Base-by-base conservation (phyloP, 1,140 invertebrate species). In the Drosophila albomicans region DNA sequence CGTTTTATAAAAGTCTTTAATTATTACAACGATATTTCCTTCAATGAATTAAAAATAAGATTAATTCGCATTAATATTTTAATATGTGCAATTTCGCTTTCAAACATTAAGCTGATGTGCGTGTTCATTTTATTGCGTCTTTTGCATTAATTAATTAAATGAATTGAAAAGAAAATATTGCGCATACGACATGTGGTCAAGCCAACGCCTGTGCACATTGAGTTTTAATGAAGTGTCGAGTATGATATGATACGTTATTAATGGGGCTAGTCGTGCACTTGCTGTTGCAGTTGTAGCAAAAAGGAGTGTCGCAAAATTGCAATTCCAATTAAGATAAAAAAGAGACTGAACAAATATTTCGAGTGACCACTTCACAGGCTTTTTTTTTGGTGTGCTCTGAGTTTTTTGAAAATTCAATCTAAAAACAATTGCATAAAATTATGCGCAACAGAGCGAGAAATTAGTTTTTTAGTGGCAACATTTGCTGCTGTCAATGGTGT, bases 391-490 rank as follows among this genome's bases (percentile, higher is more conserved):
- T 10, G 7, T 10, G 16, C 32, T 57, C 16, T 3, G 15, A 38
- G 15, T 57, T 25, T 25, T 20, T 41, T 41, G 10, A 49, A 88
- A 79, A 79, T 81, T 86, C 70, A 80, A 88, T 80, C 64, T 57
- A 69, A 78, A 88, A 80, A 87, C 84, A 87, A 87, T 88, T 87
- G 84, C 84, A 88, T 87, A 80, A 80, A 84, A 87, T 87, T 84
- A 88, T 87, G 84, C 57, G 70, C 80, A 88, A 58, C 84, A 80
- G 76, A 69, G 80, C 77, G 84, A 71, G 77, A 87, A 87, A 87
- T 87, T 88, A 88, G 80, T 87, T 87, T 87, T 82, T 80, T 82
- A 87, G 77, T 80, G 56, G 71, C 65, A 75, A 70, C 62, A 62
- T 80, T 76, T 51, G 66, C 49, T 30, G 48, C 56, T 25, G 69